Percentiles rank a stretch among this genome's conserved stretches.
These are phyloP conservation scores for Poliocrania exsul DNA, from an alignment of 2,797 vertebrate species.

Conservation along the genomic window DNA sequence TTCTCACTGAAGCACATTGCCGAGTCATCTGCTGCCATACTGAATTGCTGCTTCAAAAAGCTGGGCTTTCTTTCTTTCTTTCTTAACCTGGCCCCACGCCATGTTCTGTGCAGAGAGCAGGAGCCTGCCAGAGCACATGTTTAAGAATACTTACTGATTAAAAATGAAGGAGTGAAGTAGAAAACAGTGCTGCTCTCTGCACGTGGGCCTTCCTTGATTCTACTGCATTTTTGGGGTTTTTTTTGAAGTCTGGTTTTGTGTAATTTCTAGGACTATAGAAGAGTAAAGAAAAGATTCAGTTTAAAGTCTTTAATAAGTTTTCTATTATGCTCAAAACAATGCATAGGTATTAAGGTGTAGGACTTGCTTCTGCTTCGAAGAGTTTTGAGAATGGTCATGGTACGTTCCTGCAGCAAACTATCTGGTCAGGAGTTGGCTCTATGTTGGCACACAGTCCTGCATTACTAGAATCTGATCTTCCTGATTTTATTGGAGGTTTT, in stretches of 20 bases:
- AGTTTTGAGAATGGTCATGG: fast-evolving
- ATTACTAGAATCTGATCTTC: neutral
- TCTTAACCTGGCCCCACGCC: neutral
- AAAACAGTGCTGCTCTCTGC: neutral
- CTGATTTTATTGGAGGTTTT: neutral
- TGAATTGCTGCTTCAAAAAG: slow-evolving; percentile 2
- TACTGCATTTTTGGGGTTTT: neutral
- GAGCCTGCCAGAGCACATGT: neutral
- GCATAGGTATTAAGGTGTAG: neutral
- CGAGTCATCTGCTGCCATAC: neutral
- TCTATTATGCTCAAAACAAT: neutral
- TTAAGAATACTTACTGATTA: neutral
- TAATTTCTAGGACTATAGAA: neutral
- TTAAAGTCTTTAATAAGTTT: neutral
- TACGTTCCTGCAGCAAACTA: neutral
- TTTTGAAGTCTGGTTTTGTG: neutral
- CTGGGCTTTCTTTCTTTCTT: neutral
- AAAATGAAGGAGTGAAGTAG: neutral
- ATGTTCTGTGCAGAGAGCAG: neutral
- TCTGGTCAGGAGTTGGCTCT: neutral
- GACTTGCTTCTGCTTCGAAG: neutral
- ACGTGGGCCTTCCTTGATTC: neutral
- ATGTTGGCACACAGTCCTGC: neutral
- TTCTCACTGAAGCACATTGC: neutral
- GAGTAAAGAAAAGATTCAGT: neutral